Conservation (phyloP, 2,797 vertebrate genomes). For the Eremophila alpestris region DNA sequence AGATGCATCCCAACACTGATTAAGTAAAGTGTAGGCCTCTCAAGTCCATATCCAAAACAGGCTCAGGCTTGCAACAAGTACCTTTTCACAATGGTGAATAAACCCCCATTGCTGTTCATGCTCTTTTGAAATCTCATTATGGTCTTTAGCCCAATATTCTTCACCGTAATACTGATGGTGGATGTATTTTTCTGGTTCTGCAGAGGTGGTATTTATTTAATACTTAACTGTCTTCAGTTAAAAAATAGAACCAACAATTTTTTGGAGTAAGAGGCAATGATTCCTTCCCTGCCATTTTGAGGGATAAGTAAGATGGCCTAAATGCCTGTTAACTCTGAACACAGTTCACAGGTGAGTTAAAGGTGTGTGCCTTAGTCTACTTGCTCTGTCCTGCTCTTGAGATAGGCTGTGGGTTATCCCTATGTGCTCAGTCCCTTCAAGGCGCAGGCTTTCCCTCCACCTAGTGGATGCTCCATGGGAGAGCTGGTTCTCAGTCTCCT, state of each 20-base stretch:
- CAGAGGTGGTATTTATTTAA: neutral
- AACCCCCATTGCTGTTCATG: neutral
- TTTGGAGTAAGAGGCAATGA: neutral
- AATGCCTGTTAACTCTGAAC: too few species aligned
- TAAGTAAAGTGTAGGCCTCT: neutral
- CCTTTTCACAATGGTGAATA: neutral
- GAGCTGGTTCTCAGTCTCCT: rapidly evolving
- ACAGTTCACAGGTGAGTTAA: rapidly evolving
- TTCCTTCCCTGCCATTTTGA: neutral
- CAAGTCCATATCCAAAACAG: neutral
- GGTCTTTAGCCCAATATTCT: neutral
- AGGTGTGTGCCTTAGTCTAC: neutral
- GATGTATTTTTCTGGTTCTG: neutral
- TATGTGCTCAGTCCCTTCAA: rapidly evolving
- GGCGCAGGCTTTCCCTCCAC: rapidly evolving
- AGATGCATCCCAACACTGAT: too few species aligned
- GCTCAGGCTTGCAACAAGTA: neutral
- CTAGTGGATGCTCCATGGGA: rapidly evolving
- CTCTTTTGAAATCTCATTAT: neutral
- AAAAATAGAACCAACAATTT: neutral
- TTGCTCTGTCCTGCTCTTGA: neutral
- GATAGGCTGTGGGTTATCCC: neutral
- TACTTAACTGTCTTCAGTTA: neutral
- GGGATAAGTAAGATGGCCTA: neutral
- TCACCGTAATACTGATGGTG: rapidly evolving